Base-by-base conservation (phyloP, 2,797 vertebrate species). In the Acestrorhynchus altus region DNA sequence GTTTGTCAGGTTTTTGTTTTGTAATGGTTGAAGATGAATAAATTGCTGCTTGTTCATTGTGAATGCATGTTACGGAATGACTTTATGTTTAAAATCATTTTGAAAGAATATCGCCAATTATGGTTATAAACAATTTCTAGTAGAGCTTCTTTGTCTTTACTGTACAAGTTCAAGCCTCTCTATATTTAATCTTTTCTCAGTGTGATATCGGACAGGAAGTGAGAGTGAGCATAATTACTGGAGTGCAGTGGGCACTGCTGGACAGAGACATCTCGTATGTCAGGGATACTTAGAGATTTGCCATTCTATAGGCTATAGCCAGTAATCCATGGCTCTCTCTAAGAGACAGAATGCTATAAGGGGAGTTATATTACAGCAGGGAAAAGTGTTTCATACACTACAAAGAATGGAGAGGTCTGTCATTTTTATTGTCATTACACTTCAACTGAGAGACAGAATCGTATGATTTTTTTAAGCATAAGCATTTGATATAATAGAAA, bases 1-100 rank as follows among this genome's bases (percentile, higher is more conserved):
- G 46, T n/a, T n/a, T n/a, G n/a, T n/a, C 31, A 35, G 77, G 20
- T 47, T 79, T 67, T 49, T 60, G 20, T 47, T 79, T 67, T 49
- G 49, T 24, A 1, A 12, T 20, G 1, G 28, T 18, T 35, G 40
- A 18, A 35, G 44, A 4, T 5, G 46, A 66, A 78, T 47, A 64
- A 67, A 73, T 68, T 40, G 18, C 18, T 46, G 0, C 28, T 51
- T 18, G 24, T 51, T 67, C 44, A 31, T n/a, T 31, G 18, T 49
- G 15, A 67, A 49, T 28, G 16, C n/a, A 16, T 24, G 24, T 2
- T 57, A 26, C 15, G 22, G 2, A 28, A 28, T 24, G 57, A 1
- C 8, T 35, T 35, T 60, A 26, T 60, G 16, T 35, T 18, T 2
- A 10, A 4, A 39, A 61, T 61, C 7, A 61, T 61, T 40, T 40